Conservation (phyloP, 2,113 vertebrate genomes). For the Limnothrissa miodon region DNA sequence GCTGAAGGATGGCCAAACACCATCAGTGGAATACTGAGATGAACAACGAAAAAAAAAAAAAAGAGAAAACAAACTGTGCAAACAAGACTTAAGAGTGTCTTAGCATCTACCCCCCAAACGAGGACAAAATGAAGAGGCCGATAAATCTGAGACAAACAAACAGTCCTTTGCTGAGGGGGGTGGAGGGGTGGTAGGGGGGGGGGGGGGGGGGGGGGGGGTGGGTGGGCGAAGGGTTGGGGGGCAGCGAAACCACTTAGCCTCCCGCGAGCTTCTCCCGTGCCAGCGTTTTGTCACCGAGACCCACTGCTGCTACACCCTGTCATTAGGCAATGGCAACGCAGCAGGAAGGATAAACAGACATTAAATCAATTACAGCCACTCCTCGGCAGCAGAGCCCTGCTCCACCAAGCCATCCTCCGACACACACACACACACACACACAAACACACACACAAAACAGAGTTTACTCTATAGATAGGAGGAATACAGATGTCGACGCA, state of each 20-base stretch:
- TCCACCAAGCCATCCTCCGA: constrained; percentile 27
- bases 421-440: constrained; percentile 43
- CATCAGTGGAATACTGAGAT: background rate
- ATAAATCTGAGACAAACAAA: constrained; percentile 67
- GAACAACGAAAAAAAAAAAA: background rate
- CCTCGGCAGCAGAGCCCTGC: constrained; percentile 53
- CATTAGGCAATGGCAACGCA: constrained; percentile 75
- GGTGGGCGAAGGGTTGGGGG: constrained; percentile 55
- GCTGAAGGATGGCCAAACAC: background rate
- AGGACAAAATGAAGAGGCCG: constrained; percentile 30
- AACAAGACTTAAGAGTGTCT: background rate
- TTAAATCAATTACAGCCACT: constrained; percentile 79
- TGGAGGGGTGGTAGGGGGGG: constrained; percentile 40
- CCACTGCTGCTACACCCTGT: constrained; percentile 75
- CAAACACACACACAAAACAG: constrained; percentile 35
- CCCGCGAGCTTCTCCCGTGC: constrained; percentile 73
- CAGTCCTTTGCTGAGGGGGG: constrained; percentile 37
- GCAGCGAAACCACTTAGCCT: constrained; percentile 74
- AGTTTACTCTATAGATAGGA: background rate
- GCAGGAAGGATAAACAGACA: constrained; percentile 79
- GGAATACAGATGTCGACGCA: background rate
- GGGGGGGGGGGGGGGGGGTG: constrained; percentile 58
- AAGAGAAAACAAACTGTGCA: background rate
- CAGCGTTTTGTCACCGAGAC: constrained; percentile 76
- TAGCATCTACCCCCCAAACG: constrained; percentile 2